Evolutionary conservation across 2,888 invertebrate genomes (phyloP).

Genomic region (Rhagophthalmus giganteus): DNA sequence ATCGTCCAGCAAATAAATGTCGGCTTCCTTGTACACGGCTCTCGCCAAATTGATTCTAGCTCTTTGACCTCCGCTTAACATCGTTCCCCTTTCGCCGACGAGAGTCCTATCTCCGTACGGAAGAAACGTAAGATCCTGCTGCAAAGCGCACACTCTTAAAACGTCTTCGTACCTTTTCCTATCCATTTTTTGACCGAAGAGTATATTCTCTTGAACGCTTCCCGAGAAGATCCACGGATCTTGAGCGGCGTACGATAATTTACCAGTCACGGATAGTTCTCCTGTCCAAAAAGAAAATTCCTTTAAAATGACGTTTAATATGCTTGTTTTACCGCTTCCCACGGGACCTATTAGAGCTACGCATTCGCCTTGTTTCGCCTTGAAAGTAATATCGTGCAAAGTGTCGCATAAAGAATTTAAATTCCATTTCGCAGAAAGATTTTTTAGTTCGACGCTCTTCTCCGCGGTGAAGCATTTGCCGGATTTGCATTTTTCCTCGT

Average conservation of each 20-base stretch:
- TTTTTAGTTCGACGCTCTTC: conserved; percentile 64
- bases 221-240: conserved; percentile 83
- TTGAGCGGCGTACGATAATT: conserved; percentile 76
- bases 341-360: conserved; percentile 70
- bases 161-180: conserved; percentile 66
- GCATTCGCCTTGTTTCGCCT: conserved; percentile 60
- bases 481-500: too few relatives aligned
- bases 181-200: conserved; percentile 80
- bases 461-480: too few relatives aligned
- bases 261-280: conserved; percentile 66
- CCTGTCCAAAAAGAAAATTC: conserved; percentile 72
- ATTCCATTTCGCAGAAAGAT: conserved; percentile 73
- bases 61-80: conserved; percentile 77
- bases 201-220: conserved; percentile 87
- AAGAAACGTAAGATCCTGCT: conserved; percentile 71
- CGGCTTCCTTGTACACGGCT: conserved; percentile 79
- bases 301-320: conserved; percentile 64
- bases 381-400: conserved; percentile 67
- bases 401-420: conserved; percentile 64
- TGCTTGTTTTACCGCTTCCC: conserved; percentile 65
- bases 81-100: conserved; percentile 74
- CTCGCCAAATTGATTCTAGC: conserved; percentile 85
- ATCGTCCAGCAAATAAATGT: conserved; percentile 85
- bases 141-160: conserved; percentile 70
- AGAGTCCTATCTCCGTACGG: conserved; percentile 78